Percentiles rank a stretch among this genome's conserved stretches.
phyloP scores from a whole-genome alignment of 2,113 vertebrate species.

The Dermatemys mawii region DNA sequence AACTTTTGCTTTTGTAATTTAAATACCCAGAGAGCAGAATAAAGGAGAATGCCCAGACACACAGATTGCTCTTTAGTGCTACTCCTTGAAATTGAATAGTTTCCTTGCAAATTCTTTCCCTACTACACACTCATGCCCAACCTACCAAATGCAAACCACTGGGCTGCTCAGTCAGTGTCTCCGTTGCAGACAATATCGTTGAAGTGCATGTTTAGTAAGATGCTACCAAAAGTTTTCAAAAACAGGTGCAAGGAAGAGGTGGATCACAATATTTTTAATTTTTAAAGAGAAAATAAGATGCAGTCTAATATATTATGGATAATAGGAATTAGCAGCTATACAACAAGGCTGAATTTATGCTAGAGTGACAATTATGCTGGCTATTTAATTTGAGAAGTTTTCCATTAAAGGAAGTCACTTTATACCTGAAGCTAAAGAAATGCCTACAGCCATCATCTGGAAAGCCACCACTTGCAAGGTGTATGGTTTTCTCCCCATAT shows the following conservation, averaged over 20 bases:
- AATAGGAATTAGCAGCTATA: background rate
- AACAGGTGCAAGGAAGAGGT: background rate
- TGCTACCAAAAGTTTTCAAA: background rate
- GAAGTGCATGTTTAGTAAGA: background rate
- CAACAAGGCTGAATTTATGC: constrained; percentile 10
- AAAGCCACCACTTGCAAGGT: constrained; percentile 33
- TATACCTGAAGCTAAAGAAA: constrained; percentile 30
- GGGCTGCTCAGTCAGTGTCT: background rate
- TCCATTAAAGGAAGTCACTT: constrained; percentile 10
- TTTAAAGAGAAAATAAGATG: background rate
- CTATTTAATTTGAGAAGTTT: constrained; percentile 38
- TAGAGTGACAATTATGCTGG: background rate
- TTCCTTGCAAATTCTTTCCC: background rate
- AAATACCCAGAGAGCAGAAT: background rate
- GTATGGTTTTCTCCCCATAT: constrained; percentile 43
- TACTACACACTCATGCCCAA: background rate
- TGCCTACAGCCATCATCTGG: constrained; percentile 50
- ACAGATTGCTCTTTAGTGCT: background rate
- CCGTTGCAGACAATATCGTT: background rate
- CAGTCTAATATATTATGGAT: background rate
- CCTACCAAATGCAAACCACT: background rate
- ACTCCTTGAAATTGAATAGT: background rate
- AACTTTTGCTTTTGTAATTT: no score
- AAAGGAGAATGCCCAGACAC: background rate
- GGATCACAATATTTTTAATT: constrained; percentile 17